Evolutionary conservation across 1,140 invertebrate species (phyloP), one percentile per base, ranked within the genome.

Genomic region (Phymorhynchus buccinoides): DNA sequence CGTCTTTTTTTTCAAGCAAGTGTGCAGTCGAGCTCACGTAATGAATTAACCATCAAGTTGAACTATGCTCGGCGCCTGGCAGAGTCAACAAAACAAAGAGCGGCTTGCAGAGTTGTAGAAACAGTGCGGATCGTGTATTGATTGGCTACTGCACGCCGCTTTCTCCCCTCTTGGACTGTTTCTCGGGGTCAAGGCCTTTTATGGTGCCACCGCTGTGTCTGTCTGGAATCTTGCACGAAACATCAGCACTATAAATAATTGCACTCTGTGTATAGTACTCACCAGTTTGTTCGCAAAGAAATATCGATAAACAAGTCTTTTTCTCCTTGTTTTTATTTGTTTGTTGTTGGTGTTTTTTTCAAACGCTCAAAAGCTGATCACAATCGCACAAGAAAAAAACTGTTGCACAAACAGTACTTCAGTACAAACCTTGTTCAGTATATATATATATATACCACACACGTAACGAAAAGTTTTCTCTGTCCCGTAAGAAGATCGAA

Each of bases 391-490:
- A n/a, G n/a, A n/a, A n/a, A n/a, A n/a, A n/a, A n/a, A n/a, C n/a
- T n/a, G n/a, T n/a, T n/a, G n/a, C n/a, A n/a, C n/a, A n/a, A n/a
- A n/a, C n/a, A n/a, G n/a, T n/a, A n/a, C n/a, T n/a, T n/a, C n/a
- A n/a, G n/a, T n/a, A n/a, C n/a, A n/a, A n/a, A n/a, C n/a, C n/a
- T n/a, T n/a, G n/a, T n/a, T n/a, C n/a, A n/a, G n/a, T n/a, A n/a
- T n/a, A n/a, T n/a, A n/a, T n/a, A n/a, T n/a, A n/a, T n/a, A n/a
- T n/a, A n/a, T n/a, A n/a, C n/a, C 68, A 32, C n/a, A 41, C 73
- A 22, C 22, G 73, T 41, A 27, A 37, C 73, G n/a, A n/a, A n/a
- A 39, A 77, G 30, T 77, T 77, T 77, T 77, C 27, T 77, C 73
- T 37, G n/a, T n/a, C n/a, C 35, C 73, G 14, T 18, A 30, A 77